phyloP scores from a whole-genome alignment of 2,797 vertebrate genomes.

The Nasua narica region DNA sequence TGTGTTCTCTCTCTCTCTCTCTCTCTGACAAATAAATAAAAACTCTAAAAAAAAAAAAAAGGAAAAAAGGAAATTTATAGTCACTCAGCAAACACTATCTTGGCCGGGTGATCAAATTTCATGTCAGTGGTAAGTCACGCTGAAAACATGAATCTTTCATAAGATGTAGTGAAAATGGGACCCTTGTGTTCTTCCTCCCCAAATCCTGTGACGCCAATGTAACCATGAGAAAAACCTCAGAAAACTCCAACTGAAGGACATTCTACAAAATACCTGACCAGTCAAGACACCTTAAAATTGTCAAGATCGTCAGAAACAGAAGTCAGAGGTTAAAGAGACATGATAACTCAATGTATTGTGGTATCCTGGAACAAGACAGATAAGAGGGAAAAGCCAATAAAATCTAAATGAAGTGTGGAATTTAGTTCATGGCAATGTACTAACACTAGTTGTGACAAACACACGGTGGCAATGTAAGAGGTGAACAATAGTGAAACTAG shows the following conservation, averaged over 20 bases:
- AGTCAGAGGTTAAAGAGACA: not conserved
- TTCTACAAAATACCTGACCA: not conserved
- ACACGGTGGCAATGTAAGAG: not conserved
- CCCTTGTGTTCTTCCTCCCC: not conserved
- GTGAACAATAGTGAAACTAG: not conserved
- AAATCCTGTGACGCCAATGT: not conserved
- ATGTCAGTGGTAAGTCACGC: not conserved
- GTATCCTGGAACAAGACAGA: not conserved
- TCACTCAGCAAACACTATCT: not conserved
- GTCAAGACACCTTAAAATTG: not conserved
- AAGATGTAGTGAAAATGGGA: not conserved
- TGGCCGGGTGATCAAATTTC: not conserved
- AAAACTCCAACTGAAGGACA: not conserved
- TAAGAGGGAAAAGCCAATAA: not conserved
- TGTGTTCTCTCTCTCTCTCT: too few relatives aligned
- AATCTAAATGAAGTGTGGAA: not conserved
- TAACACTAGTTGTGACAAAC: not conserved
- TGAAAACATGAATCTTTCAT: not conserved
- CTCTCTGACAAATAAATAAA: too few relatives aligned
- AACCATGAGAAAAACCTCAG: not conserved
- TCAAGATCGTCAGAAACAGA: not conserved
- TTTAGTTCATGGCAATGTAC: not conserved
- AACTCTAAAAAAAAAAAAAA: not conserved
- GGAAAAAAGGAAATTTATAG: not conserved
- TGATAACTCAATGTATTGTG: not conserved